phyloP scores from a whole-genome alignment of 2,888 invertebrate genomes.

The Caenorhabditis angaria region DNA sequence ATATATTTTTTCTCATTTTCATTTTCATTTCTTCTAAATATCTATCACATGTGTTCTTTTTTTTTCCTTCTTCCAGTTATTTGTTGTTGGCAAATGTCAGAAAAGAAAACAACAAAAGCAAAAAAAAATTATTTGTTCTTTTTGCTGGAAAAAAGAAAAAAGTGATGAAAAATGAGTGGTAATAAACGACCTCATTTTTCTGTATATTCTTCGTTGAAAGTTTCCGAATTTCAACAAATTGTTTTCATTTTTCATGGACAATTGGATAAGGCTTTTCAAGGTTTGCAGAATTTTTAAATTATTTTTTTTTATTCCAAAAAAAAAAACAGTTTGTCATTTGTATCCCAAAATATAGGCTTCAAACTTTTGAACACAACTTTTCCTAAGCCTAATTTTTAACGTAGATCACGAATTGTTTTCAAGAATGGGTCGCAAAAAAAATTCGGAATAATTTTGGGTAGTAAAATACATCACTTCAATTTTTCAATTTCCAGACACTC shows the following conservation, averaged over 20 bases:
- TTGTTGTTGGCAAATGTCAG: neutral
- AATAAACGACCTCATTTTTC: neutral
- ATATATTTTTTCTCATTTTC: conserved; percentile 28
- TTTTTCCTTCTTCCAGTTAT: neutral
- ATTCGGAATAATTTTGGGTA: neutral
- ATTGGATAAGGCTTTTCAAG: conserved; percentile 42
- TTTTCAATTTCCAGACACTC: conserved; percentile 6
- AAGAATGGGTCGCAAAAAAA: neutral
- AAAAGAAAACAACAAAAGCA: conserved; percentile 1
- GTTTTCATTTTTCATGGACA: conserved; percentile 34
- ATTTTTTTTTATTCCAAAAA: neutral
- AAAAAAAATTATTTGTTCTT: conserved; percentile 6
- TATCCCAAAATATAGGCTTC: neutral
- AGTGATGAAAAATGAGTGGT: conserved; percentile 8
- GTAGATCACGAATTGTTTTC: neutral
- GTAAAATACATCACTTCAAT: neutral
- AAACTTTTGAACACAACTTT: no score
- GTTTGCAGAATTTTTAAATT: conserved; percentile 9
- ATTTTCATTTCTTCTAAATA: neutral
- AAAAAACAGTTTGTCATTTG: neutral
- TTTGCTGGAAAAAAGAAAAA: neutral
- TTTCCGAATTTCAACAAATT: conserved; percentile 26
- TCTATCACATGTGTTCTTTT: neutral
- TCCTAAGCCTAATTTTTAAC: no score
- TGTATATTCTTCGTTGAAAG: conserved; percentile 13